phyloP scores from a whole-genome alignment of 2,888 invertebrate genomes.

The Drosophila ochracea region DNA sequence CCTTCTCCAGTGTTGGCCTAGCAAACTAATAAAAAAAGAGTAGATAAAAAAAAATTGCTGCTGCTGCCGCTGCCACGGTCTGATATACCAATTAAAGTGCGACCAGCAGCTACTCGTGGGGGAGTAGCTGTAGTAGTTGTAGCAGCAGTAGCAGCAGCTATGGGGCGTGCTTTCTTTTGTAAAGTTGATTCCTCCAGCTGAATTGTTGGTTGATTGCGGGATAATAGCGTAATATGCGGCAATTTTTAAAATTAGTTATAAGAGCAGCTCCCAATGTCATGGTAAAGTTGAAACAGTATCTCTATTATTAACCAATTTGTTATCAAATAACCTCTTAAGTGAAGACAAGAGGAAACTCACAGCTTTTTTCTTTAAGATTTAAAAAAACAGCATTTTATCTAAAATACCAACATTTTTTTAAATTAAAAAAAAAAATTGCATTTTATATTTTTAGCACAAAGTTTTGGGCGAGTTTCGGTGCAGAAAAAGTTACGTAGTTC shows the following conservation, averaged over 20 bases:
- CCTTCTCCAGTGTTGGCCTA: slow-evolving; percentile 55
- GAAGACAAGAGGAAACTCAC: not conserved
- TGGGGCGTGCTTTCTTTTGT: slow-evolving; percentile 55
- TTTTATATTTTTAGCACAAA: not conserved
- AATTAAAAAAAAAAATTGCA: not conserved
- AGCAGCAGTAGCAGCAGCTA: not conserved
- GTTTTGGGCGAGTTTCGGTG: not conserved
- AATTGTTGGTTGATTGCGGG: slow-evolving; percentile 24
- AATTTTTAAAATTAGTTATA: slow-evolving; percentile 74
- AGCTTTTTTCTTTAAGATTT: not conserved
- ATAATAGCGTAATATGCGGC: slow-evolving; percentile 64
- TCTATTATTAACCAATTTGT: slow-evolving; percentile 4
- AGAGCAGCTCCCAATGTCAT: slow-evolving; percentile 31
- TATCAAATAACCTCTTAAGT: not conserved
- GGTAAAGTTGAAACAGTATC: not conserved
- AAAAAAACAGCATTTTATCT: not conserved
- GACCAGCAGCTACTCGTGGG: slow-evolving; percentile 55
- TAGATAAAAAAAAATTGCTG: slow-evolving; percentile 45
- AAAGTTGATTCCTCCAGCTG: slow-evolving; percentile 25
- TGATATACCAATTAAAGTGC: slow-evolving; percentile 79
- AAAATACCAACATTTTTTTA: not conserved
- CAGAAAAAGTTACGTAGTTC: not conserved
- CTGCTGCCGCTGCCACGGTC: slow-evolving; percentile 53
- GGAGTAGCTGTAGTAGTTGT: slow-evolving; percentile 11
- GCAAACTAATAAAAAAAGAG: slow-evolving; percentile 58